These are phyloP conservation scores for Mallateleia sp. DNA, from an alignment of 2,888 invertebrate species.

Conservation along the genomic window DNA sequence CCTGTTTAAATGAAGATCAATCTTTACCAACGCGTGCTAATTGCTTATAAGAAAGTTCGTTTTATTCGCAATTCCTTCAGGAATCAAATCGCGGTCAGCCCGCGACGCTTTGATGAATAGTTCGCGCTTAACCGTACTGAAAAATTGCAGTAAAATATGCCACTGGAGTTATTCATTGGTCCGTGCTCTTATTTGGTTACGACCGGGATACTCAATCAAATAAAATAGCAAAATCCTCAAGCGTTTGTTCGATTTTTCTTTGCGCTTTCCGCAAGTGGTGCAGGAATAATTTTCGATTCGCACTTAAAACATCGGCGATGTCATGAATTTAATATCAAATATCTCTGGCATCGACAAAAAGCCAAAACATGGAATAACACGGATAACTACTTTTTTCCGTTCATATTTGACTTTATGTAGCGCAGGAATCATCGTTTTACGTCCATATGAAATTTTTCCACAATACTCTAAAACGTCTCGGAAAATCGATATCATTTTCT, in stretches of 20 bases:
- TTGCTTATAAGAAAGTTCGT: no score
- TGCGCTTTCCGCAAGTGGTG: no score
- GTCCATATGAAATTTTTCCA: constrained; percentile 49
- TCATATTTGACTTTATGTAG: constrained; percentile 23
- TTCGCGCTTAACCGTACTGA: constrained; percentile 41
- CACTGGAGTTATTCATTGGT: constrained; percentile 59
- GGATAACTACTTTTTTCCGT: not conserved
- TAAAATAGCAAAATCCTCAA: not conserved
- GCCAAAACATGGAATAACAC: constrained; percentile 4
- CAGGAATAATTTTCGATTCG: not conserved
- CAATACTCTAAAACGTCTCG: constrained; percentile 36
- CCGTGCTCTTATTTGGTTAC: constrained; percentile 47
- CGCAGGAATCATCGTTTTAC: constrained; percentile 31
- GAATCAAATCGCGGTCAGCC: constrained; percentile 50
- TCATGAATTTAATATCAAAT: not conserved
- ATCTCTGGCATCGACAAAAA: not conserved
- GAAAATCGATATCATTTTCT: constrained; percentile 65
- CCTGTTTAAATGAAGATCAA: no score
- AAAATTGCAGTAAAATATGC: constrained; percentile 65
- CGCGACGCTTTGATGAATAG: constrained; percentile 63
- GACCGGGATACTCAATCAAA: constrained; percentile 28
- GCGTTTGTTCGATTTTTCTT: constrained; percentile 7
- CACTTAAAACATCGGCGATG: not conserved
- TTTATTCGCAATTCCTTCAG: constrained; percentile 27
- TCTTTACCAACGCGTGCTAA: no score